Base-by-base conservation (phyloP, 1,140 invertebrate species). In the Megathymus violae region DNA sequence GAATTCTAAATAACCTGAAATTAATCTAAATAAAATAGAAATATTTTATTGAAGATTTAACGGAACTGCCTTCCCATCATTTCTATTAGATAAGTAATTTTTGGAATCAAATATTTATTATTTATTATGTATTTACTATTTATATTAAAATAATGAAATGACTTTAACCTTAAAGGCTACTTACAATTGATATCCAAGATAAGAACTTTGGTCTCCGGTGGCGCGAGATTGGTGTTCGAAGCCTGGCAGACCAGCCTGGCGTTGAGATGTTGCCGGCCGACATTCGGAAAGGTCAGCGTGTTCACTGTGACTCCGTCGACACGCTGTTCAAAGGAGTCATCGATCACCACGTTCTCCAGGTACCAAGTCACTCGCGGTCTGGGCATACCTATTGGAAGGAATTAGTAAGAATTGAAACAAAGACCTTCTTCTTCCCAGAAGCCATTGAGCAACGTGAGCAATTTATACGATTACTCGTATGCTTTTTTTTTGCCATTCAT, bases 161-260 rank as follows among this genome's bases (percentile, higher is more conserved):
- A n/a, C 16, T 10, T 16, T 1, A 62, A 11, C 11, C 11, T n/a
- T 5, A 2, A 22, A 60, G 7, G 6, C 9, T 62, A 96, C 97
- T 97, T 92, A 97, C 97, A 93, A 90, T 97, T 97, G 68, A 98
- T 94, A 85, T 97, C 95, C 74, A 98, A 92, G 50, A 96, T 95
- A 64, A 97, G 94, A 19, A 95, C 92, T 82, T 94, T 95, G 38
- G 94, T 94, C 60, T 94, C 92, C 0, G 97, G 96, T 15, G 93
- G 92, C 4, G 94, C 94, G 62, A 97, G 88, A 85, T 97, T 97
- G 17, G 96, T 97, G 87, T 98, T 98, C 80, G 94, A 95, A 5
- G 96, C 96, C 82, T 97, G 95, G 88, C 96, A 97, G 61, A 96
- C 94, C 56, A 97, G 94, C 65, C 95, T 91, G 27, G 95, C 93